Percentiles rank a stretch among this genome's conserved stretches.
Conservation (phyloP, 2,113 vertebrate genomes). For the Stegastes partitus region DNA sequence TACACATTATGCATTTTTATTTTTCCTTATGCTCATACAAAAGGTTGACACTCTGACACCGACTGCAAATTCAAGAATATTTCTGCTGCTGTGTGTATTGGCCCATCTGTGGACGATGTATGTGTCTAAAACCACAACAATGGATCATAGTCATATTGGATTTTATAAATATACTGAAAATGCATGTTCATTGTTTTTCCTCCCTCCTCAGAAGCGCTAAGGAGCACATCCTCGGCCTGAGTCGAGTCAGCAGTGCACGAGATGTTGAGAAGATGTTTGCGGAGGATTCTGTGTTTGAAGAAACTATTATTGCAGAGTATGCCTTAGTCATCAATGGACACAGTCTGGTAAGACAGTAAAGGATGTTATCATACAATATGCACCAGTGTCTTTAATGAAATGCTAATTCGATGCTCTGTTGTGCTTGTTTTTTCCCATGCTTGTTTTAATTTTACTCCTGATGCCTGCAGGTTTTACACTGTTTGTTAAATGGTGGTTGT, state of each 20-base stretch:
- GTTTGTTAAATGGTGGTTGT: constrained; percentile 12
- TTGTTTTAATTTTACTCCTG: constrained; percentile 6
- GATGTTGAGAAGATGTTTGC: constrained; percentile 73
- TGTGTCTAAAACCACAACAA: background rate
- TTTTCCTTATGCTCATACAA: background rate
- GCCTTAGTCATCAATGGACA: constrained; percentile 87
- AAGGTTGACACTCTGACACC: background rate
- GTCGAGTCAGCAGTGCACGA: constrained; percentile 61
- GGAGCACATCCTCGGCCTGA: constrained; percentile 77
- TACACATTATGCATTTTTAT: background rate
- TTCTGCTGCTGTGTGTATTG: background rate
- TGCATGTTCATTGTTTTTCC: background rate
- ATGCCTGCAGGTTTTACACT: background rate
- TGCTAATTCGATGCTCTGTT: background rate
- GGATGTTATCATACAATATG: background rate
- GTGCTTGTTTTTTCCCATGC: background rate
- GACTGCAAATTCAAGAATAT: background rate
- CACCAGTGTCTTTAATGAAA: background rate
- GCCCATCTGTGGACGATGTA: background rate
- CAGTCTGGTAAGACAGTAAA: constrained; percentile 84
- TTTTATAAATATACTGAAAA: background rate
- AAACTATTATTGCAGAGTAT: constrained; percentile 82
- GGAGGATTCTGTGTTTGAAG: constrained; percentile 81
- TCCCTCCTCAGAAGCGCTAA: constrained; percentile 80
- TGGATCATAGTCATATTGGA: background rate